Conservation (phyloP, 2,888 invertebrate genomes). For the Podabrus alpinus region DNA sequence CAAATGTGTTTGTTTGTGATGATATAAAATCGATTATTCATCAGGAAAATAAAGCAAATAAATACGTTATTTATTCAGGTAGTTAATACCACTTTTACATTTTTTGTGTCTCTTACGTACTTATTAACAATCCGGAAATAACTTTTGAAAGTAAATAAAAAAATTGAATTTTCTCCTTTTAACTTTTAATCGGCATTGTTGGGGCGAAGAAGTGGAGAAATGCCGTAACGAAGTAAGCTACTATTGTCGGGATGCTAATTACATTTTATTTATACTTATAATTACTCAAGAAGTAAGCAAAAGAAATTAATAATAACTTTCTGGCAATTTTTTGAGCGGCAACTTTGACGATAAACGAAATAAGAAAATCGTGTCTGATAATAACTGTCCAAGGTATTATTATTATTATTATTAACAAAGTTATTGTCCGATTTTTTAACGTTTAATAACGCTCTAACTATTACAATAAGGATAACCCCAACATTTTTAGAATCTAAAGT, state of each 20-base stretch:
- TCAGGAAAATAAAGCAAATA: not conserved
- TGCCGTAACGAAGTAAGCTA: not conserved
- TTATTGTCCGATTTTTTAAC: slow-evolving; percentile 46
- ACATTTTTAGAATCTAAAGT: slow-evolving; percentile 21
- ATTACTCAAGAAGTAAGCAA: not conserved
- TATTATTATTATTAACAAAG: slow-evolving; percentile 24
- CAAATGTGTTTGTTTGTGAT: not conserved
- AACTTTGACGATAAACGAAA: not conserved
- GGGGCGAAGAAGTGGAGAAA: not conserved
- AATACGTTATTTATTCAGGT: not conserved
- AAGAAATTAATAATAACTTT: not conserved
- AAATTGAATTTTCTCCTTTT: not conserved
- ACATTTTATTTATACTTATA: not conserved
- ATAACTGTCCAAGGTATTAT: slow-evolving; percentile 5
- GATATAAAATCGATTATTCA: not conserved
- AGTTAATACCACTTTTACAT: not conserved
- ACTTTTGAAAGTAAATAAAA: not conserved
- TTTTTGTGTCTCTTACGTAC: not conserved
- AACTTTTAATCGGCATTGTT: not conserved
- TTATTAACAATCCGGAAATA: not conserved
- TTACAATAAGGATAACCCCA: slow-evolving; percentile 30
- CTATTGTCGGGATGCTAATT: not conserved
- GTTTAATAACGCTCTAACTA: slow-evolving; percentile 47
- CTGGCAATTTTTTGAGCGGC: not conserved
- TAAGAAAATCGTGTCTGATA: not conserved